A percentile compares a stretch with the other conserved stretches of the same genome.
phyloP scores from a whole-genome alignment of 2,113 vertebrate species.

The Rynchops niger region DNA sequence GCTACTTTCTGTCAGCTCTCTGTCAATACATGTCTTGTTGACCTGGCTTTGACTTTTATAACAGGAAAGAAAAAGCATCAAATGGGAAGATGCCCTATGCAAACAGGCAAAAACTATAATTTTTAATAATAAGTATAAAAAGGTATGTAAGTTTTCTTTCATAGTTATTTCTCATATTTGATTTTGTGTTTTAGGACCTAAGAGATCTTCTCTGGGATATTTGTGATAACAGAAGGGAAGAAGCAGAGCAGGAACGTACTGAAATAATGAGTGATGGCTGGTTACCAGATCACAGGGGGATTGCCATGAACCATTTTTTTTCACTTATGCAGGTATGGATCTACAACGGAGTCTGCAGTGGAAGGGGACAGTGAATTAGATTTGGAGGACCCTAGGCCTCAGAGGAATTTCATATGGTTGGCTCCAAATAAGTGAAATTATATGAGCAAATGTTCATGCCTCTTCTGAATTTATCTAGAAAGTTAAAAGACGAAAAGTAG shows the following conservation, averaged over 20 bases:
- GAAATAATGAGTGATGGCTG: slow-evolving; percentile 78
- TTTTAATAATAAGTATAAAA: background rate
- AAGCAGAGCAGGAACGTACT: slow-evolving; percentile 79
- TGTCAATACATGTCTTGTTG: background rate
- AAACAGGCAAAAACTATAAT: background rate
- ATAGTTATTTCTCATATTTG: background rate
- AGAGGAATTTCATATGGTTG: background rate
- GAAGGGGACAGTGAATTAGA: background rate
- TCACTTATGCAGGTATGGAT: slow-evolving; percentile 85
- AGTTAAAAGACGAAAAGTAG: background rate
- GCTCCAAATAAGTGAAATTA: background rate
- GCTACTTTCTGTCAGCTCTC: background rate
- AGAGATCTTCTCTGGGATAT: slow-evolving; percentile 87
- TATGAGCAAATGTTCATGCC: background rate
- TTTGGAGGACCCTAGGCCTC: background rate
- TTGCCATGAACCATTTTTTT: slow-evolving; percentile 85
- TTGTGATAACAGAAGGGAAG: slow-evolving; percentile 82
- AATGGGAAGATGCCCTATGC: background rate
- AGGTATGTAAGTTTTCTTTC: background rate
- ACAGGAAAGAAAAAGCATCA: background rate
- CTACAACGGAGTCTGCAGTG: background rate
- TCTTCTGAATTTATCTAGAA: background rate
- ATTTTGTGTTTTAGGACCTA: slow-evolving; percentile 78
- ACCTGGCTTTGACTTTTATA: background rate
- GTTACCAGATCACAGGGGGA: slow-evolving; percentile 75